A percentile compares a stretch with the other conserved stretches of the same genome.
These are phyloP conservation scores for Uloborus plumipes DNA, from an alignment of 2,888 invertebrate genomes.

Conservation along the genomic window DNA sequence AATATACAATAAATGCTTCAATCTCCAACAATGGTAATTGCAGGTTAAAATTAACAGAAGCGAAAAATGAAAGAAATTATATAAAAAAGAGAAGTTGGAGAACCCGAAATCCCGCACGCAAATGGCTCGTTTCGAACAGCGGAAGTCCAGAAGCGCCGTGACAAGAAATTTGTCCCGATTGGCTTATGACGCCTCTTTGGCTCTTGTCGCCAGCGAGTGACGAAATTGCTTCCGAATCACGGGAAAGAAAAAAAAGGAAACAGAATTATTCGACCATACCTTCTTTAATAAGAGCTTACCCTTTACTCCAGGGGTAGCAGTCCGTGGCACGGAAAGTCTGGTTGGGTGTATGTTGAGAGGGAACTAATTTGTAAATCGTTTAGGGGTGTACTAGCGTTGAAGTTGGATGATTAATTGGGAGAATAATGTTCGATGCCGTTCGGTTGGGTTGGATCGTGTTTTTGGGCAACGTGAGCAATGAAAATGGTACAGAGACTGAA, in stretches of 20 bases:
- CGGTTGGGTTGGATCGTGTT: no score
- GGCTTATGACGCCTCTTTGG: slow-evolving; percentile 42
- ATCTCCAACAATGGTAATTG: slow-evolving; percentile 20
- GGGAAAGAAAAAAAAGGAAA: neutral
- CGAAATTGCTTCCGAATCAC: slow-evolving; percentile 51
- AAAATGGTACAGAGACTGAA: no score
- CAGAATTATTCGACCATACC: slow-evolving; percentile 33
- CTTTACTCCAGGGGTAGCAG: slow-evolving; percentile 5
- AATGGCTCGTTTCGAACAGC: slow-evolving; percentile 39
- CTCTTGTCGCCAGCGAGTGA: slow-evolving; percentile 25
- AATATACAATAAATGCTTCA: slow-evolving; percentile 29
- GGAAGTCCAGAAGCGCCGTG: slow-evolving; percentile 44
- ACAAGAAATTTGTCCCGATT: slow-evolving; percentile 42
- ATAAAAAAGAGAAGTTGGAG: slow-evolving; percentile 1
- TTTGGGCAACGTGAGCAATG: no score
- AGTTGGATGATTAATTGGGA: slow-evolving; percentile 42
- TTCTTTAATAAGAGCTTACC: slow-evolving; percentile 40
- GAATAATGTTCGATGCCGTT: neutral
- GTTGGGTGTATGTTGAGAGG: neutral
- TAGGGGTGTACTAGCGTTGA: slow-evolving; percentile 26
- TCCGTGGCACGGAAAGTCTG: neutral
- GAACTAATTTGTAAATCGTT: slow-evolving; percentile 41
- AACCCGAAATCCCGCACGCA: slow-evolving; percentile 27
- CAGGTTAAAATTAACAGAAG: slow-evolving; percentile 45
- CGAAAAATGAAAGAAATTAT: slow-evolving; percentile 7